Evolutionary conservation across 2,888 invertebrate genomes (phyloP).

Genomic region (Neuroscelio doddi): DNA sequence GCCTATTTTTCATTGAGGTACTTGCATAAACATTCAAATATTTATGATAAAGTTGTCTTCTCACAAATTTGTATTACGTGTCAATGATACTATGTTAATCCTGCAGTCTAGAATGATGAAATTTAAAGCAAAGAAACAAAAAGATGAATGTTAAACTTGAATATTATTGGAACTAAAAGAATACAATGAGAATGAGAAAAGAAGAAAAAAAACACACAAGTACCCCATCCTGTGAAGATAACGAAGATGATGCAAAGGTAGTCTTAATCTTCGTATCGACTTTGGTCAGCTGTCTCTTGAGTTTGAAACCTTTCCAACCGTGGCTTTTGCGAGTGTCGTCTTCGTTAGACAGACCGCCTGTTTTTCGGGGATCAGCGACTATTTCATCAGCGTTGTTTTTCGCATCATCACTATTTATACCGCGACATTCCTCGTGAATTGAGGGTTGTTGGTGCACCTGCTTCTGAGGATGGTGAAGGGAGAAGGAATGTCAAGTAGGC

Average conservation of each 20-base stretch:
- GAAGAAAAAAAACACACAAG: conserved; percentile 55
- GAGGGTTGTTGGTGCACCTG: conserved; percentile 47
- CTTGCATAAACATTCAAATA: conserved; percentile 53
- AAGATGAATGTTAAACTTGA: not conserved
- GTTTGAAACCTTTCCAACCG: conserved; percentile 83
- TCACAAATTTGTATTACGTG: too few relatives aligned
- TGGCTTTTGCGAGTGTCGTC: conserved; percentile 60
- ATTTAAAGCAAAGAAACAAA: not conserved
- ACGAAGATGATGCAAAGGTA: conserved; percentile 51
- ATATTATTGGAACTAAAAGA: not conserved
- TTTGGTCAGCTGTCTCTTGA: conserved; percentile 86
- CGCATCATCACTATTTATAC: conserved; percentile 53
- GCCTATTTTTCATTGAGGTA: conserved; percentile 60
- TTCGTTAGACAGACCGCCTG: conserved; percentile 44
- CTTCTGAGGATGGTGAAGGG: conserved; percentile 53
- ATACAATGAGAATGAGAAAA: conserved; percentile 22
- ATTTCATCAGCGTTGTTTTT: conserved; percentile 54
- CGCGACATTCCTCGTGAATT: conserved; percentile 49
- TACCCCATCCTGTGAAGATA: conserved; percentile 65
- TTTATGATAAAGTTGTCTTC: not conserved
- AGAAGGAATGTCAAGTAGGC: conserved; percentile 41
- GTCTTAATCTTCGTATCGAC: conserved; percentile 79
- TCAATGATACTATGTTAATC: not conserved
- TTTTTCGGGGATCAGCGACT: conserved; percentile 42
- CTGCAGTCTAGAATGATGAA: not conserved